Base-by-base conservation (phyloP, 1,140 invertebrate genomes). In the Episyrphus balteatus region DNA sequence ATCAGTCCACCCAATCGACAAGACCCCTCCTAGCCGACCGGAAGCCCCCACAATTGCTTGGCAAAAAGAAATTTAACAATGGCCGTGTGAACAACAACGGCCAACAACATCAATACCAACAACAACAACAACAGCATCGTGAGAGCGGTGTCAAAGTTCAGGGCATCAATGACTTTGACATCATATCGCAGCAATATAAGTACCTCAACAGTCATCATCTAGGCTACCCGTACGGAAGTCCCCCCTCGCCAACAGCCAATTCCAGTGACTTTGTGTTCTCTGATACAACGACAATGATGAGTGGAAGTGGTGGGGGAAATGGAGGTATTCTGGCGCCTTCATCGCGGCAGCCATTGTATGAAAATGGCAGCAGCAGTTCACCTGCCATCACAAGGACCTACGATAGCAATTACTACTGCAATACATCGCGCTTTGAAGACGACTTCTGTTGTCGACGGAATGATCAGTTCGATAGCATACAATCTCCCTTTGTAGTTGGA, bases 141-240 rank as follows among this genome's bases (percentile, higher is more conserved):
- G 61, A 64, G 14, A 64, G 61, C 42, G 62, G 52, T 31, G 61
- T 59, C 44, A 62, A 62, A 8, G 15, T 65, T 49, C 62, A 65
- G 8, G 62, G 62, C 13, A 65, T 65, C 49, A 65, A 65, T 33
- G 62, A 65, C 44, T 65, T 65, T n/a, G 61, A 62, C 49, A 54
- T 55, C 19, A 50, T 65, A 17, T 64, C 61, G 3, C 61, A 65
- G 51, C 61, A 64, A 40, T 64, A 63, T 19, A 64, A 58, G 39
- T 55, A 61, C 32, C 61, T 61, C 42, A 26, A 26, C 21, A 60
- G 55, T 33, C 57, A 59, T 0, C 62, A 62, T 42, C 62, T 61
- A 26, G 62, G 62, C 1, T 65, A 65, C 51, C 62, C 62, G 8
- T 65, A 65, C 3, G 62, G 62, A 5, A 65, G 62, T 48, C 62